Evolutionary conservation across 2,797 vertebrate species (phyloP).

Genomic region (Leptatherina wallacei): DNA sequence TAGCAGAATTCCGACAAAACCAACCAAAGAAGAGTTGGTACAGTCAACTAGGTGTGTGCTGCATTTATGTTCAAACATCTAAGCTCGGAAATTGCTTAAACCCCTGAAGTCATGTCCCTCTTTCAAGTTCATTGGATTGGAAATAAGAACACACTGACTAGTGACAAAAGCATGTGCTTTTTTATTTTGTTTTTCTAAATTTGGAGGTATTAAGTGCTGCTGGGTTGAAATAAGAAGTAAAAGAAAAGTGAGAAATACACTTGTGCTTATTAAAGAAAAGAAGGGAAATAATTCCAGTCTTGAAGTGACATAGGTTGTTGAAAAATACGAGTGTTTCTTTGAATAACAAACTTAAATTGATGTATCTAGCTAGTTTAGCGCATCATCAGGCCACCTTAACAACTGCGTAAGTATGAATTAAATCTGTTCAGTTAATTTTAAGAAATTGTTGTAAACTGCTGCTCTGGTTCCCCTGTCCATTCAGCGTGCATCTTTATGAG

Average conservation of each 20-base stretch:
- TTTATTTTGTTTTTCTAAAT: neutral
- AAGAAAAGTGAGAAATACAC: neutral
- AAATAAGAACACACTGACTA: slow-evolving; percentile 31
- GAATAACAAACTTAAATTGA: too few relatives aligned
- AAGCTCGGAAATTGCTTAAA: slow-evolving; percentile 42
- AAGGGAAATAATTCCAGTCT: neutral
- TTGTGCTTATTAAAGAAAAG: neutral
- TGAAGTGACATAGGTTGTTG: neutral
- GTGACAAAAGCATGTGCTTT: slow-evolving; percentile 9
- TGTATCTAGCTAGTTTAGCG: neutral
- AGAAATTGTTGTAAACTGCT: neutral
- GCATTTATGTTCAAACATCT: slow-evolving; percentile 49
- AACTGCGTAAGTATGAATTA: neutral
- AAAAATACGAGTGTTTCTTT: too few relatives aligned
- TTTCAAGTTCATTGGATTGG: slow-evolving; percentile 42
- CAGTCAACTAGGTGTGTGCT: slow-evolving; percentile 24
- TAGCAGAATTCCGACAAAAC: slow-evolving; percentile 69
- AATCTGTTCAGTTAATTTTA: neutral
- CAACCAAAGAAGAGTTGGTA: slow-evolving; percentile 43
- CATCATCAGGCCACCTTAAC: neutral
- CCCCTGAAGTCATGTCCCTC: slow-evolving; percentile 16
- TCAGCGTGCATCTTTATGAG: neutral
- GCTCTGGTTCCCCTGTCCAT: neutral
- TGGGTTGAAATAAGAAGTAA: neutral
- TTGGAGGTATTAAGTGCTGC: slow-evolving; percentile 3